Percentiles rank a stretch among this genome's conserved stretches.
Evolutionary conservation across 2,888 invertebrate genomes (phyloP).

Genomic region (Pyrochroa serraticornis): DNA sequence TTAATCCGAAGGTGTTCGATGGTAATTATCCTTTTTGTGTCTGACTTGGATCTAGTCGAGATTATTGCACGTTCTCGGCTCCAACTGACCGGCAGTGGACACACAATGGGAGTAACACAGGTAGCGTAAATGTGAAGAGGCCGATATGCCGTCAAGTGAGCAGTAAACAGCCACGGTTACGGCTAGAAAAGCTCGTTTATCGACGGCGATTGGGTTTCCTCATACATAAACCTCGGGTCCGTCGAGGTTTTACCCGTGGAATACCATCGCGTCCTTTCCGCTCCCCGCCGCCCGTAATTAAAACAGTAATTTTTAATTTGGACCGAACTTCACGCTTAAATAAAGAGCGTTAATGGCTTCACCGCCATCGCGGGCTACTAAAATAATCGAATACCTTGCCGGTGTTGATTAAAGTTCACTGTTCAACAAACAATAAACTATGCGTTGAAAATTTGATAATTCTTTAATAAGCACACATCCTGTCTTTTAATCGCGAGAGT

Average conservation of each 20-base stretch:
- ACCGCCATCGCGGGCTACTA: conserved; percentile 30
- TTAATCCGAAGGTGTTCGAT: neutral
- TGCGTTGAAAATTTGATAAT: conserved; percentile 57
- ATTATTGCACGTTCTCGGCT: conserved; percentile 10
- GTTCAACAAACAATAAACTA: conserved; percentile 42
- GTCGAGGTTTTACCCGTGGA: conserved; percentile 1
- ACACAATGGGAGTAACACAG: conserved; percentile 38
- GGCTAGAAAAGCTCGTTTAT: conserved; percentile 30
- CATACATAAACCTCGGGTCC: conserved; percentile 2
- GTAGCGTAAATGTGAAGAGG: conserved; percentile 34
- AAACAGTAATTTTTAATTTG: conserved; percentile 42
- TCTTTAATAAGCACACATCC: conserved; percentile 55
- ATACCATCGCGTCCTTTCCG: neutral
- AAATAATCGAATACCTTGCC: conserved; percentile 39
- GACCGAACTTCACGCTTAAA: conserved; percentile 49
- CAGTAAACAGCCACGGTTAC: conserved; percentile 30
- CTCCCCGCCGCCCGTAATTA: conserved; percentile 13
- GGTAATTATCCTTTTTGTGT: conserved; percentile 13
- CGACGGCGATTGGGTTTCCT: conserved; percentile 17
- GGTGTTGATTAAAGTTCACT: conserved; percentile 38
- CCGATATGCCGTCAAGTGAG: conserved; percentile 29
- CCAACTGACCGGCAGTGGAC: conserved; percentile 7
- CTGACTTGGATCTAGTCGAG: conserved; percentile 1
- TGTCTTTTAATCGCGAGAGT: conserved; percentile 32
- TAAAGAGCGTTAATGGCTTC: conserved; percentile 42